Conservation (phyloP, 2,888 invertebrate genomes). For the Chrysina gloriosa region DNA sequence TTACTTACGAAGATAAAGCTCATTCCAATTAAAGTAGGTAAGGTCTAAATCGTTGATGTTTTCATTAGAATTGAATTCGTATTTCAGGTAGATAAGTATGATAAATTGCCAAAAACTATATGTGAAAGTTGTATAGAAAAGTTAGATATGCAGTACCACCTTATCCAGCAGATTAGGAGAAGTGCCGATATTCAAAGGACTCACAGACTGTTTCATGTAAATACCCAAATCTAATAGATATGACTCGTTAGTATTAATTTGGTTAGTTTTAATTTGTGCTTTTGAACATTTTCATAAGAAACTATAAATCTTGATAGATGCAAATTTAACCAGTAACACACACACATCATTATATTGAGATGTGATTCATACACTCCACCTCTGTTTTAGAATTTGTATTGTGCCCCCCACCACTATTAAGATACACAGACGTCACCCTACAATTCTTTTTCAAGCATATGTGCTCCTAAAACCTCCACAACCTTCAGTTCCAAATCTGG, state of each 20-base stretch:
- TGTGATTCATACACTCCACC: too few relatives aligned
- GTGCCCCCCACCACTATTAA: too few relatives aligned
- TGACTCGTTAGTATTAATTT: neutral
- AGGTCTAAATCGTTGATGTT: slow-evolving; percentile 22
- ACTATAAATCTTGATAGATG: too few relatives aligned
- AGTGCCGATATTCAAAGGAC: slow-evolving; percentile 58
- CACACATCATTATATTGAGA: too few relatives aligned
- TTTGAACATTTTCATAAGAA: neutral
- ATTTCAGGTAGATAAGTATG: slow-evolving; percentile 62
- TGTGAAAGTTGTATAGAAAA: slow-evolving; percentile 70
- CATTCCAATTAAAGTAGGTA: slow-evolving; percentile 81
- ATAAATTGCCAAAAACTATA: slow-evolving; percentile 76
- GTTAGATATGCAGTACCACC: slow-evolving; percentile 67
- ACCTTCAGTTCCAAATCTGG: too few relatives aligned
- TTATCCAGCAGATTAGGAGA: slow-evolving; percentile 66
- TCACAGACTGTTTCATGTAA: slow-evolving; percentile 60
- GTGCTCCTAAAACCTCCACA: too few relatives aligned
- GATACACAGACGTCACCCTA: too few relatives aligned
- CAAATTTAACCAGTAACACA: too few relatives aligned
- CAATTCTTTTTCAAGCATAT: too few relatives aligned
- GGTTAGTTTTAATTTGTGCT: neutral
- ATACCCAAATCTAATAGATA: neutral
- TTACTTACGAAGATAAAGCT: slow-evolving; percentile 84
- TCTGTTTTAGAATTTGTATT: too few relatives aligned
- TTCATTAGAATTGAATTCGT: slow-evolving; percentile 34